Evolutionary conservation across 2,113 vertebrate species (phyloP).

Genomic region (Amphiprion ocellaris): DNA sequence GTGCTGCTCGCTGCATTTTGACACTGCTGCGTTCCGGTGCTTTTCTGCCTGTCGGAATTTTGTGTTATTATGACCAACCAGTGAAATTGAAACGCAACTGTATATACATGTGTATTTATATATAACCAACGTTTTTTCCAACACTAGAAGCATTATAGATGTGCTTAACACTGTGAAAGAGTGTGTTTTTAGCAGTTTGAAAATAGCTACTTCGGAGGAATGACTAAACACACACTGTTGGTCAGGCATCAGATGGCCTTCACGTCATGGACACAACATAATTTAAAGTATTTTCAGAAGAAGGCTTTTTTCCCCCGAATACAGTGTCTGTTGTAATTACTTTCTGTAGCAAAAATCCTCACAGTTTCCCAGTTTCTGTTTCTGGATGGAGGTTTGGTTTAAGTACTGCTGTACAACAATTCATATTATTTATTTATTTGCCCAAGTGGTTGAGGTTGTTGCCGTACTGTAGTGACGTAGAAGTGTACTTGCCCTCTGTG

Average conservation of each 20-base stretch:
- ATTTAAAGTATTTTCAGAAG: not conserved
- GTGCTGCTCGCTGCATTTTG: not conserved
- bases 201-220: not conserved
- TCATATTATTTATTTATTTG: too few species aligned
- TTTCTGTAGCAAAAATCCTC: not conserved
- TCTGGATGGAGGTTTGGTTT: too few species aligned
- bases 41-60: not conserved
- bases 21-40: conserved; percentile 37
- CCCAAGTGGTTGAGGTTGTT: too few species aligned
- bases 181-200: not conserved
- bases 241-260: not conserved
- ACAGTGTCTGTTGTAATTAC: not conserved
- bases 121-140: too few species aligned
- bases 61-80: not conserved
- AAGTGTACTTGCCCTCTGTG: not conserved
- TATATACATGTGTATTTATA: not conserved
- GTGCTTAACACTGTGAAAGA: not conserved
- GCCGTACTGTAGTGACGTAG: too few species aligned
- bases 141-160: not conserved
- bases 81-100: not conserved
- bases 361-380: not conserved
- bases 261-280: not conserved
- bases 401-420: too few species aligned
- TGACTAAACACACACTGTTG: not conserved
- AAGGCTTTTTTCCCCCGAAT: not conserved